Conservation (phyloP, 2,113 vertebrate species). For the Hirundichthys speculiger region DNA sequence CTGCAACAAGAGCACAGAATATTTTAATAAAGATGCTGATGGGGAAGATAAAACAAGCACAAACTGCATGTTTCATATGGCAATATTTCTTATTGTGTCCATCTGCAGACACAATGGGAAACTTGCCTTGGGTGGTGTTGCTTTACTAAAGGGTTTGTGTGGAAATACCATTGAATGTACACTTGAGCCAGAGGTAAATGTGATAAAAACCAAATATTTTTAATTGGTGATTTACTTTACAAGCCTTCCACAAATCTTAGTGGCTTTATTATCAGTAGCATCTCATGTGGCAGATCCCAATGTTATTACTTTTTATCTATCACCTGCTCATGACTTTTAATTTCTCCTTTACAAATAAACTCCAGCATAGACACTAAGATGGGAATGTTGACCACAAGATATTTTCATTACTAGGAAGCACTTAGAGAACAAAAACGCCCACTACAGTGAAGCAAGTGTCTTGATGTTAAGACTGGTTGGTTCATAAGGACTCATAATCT, state of each 20-base stretch:
- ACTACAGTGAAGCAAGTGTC: too few relatives aligned
- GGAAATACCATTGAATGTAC: slow-evolving; percentile 2
- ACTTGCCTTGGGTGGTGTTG: slow-evolving; percentile 25
- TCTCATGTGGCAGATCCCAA: slow-evolving; percentile 34
- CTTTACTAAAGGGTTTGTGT: slow-evolving; percentile 31
- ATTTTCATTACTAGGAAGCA: slow-evolving; percentile 3
- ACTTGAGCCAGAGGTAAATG: neutral
- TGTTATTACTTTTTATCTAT: slow-evolving; percentile 51
- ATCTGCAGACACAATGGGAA: slow-evolving; percentile 37
- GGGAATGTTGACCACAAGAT: slow-evolving; percentile 4
- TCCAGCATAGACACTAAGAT: slow-evolving; percentile 3
- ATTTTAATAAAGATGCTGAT: slow-evolving; percentile 60
- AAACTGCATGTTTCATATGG: slow-evolving; percentile 44
- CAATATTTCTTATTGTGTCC: slow-evolving; percentile 51
- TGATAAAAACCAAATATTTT: neutral
- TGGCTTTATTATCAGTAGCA: slow-evolving; percentile 17
- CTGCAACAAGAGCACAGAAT: slow-evolving; percentile 43
- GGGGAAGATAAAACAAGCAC: slow-evolving; percentile 52
- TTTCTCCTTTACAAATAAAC: slow-evolving; percentile 36
- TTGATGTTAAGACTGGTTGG: too few relatives aligned
- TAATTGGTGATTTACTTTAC: slow-evolving; percentile 18
- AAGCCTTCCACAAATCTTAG: slow-evolving; percentile 14
- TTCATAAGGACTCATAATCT: too few relatives aligned
- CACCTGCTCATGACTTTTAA: slow-evolving; percentile 35
- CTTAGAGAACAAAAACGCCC: neutral